Percentiles rank a stretch among this genome's conserved stretches.
Evolutionary conservation across 1,140 invertebrate genomes (phyloP).

Genomic region (Neodiprion pinetum): DNA sequence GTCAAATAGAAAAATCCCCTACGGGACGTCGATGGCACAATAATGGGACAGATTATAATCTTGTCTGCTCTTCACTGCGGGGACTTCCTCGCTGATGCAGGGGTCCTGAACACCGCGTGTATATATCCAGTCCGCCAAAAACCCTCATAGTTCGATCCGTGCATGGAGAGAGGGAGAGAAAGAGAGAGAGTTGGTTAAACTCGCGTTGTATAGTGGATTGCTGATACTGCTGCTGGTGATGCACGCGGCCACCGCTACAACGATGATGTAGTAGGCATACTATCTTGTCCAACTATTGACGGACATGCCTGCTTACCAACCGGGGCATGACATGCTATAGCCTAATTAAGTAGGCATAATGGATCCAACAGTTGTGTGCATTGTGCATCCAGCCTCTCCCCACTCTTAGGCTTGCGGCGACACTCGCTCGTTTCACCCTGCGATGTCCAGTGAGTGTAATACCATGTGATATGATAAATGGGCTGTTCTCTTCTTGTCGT

Average conservation of each 20-base stretch:
- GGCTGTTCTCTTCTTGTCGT: no score
- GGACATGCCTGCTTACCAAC: constrained; percentile 14
- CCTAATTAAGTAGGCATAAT: constrained; percentile 62
- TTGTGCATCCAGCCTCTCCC: constrained; percentile 20
- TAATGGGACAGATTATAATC: constrained; percentile 65
- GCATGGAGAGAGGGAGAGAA: no score
- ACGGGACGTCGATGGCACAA: constrained; percentile 62
- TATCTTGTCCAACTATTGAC: constrained; percentile 52
- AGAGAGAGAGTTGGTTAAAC: background rate
- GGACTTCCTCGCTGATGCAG: background rate
- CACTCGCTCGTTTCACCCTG: background rate
- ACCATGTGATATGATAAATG: no score
- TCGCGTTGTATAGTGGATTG: background rate
- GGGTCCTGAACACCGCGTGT: background rate
- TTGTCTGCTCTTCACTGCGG: constrained; percentile 53
- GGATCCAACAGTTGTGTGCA: constrained; percentile 57
- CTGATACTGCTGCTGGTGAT: background rate
- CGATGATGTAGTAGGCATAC: background rate
- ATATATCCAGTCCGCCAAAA: background rate
- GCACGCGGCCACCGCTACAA: background rate
- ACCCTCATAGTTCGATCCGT: background rate
- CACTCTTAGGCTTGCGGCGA: constrained; percentile 10
- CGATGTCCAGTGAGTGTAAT: background rate
- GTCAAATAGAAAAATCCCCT: constrained; percentile 58
- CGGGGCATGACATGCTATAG: constrained; percentile 32